These are phyloP conservation scores for Brachionichthys hirsutus DNA, from an alignment of 2,113 vertebrate genomes.

Conservation along the genomic window DNA sequence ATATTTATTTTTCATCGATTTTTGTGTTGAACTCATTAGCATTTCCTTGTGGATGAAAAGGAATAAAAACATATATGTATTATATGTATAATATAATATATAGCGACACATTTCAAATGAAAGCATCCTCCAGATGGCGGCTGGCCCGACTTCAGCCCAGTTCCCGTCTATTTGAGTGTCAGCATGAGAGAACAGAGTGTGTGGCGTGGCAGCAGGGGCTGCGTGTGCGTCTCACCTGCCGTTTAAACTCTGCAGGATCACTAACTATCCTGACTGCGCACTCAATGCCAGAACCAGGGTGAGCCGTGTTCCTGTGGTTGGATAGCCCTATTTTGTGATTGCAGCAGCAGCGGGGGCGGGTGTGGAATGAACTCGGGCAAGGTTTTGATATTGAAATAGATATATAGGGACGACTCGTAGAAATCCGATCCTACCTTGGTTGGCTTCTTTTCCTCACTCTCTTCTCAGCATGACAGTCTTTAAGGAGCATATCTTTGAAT, in stretches of 20 bases:
- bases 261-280: constrained; percentile 46
- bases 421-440: background rate
- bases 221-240: constrained; percentile 24
- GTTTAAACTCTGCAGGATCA: constrained; percentile 58
- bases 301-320: constrained; percentile 37
- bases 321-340: constrained; percentile 51
- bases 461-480: constrained; percentile 33
- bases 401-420: constrained; percentile 23
- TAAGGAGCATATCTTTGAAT: constrained; percentile 55
- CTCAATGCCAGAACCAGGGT: constrained; percentile 35
- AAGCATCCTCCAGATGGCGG: constrained; percentile 41
- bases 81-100: background rate
- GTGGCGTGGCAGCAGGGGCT: background rate
- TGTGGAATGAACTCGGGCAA: constrained; percentile 49
- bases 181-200: constrained; percentile 14
- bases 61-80: background rate
- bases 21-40: background rate
- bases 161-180: constrained; percentile 8
- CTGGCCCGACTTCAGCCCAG: background rate
- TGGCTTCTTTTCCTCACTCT: constrained; percentile 22
- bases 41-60: background rate
- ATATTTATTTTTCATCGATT: background rate
- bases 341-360: constrained; percentile 29
- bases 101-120: background rate
- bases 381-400: constrained; percentile 47